phyloP scores from a whole-genome alignment of 2,113 vertebrate species.

The Ovibos moschatus region DNA sequence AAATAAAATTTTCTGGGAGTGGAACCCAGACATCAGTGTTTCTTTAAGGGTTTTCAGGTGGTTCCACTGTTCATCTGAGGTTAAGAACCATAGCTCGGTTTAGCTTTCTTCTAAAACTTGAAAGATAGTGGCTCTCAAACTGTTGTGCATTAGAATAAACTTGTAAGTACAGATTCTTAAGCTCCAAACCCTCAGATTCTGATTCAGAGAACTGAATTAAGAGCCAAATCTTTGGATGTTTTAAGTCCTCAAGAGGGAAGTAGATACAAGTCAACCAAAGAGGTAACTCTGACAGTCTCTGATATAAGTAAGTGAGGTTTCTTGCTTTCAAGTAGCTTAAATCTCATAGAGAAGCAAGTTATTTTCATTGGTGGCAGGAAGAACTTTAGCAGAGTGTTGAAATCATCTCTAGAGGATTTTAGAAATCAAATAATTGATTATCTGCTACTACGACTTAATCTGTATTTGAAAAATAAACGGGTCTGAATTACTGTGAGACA shows the following conservation, averaged over 20 bases:
- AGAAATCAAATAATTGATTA: background rate
- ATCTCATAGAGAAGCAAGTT: background rate
- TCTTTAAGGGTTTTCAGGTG: background rate
- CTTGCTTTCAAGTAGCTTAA: background rate
- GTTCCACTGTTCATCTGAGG: background rate
- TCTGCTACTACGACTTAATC: background rate
- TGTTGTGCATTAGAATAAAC: background rate
- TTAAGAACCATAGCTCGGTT: background rate
- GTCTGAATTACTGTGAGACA: background rate
- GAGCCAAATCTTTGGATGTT: background rate
- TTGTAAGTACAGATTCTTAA: background rate
- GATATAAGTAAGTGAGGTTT: background rate
- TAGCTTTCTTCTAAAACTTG: constrained; percentile 10
- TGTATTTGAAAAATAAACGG: background rate
- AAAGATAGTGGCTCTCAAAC: background rate
- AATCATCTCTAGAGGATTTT: background rate
- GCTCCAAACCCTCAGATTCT: background rate
- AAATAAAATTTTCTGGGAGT: background rate
- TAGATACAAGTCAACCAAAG: background rate
- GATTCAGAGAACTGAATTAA: background rate
- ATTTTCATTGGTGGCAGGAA: background rate
- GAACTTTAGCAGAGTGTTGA: constrained; percentile 13
- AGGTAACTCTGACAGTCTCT: background rate
- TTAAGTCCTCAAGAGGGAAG: background rate
- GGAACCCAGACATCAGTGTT: background rate